Percentiles rank a stretch among this genome's conserved stretches.
Evolutionary conservation across 2,888 invertebrate genomes (phyloP).

Genomic region (Xylota segnis): DNA sequence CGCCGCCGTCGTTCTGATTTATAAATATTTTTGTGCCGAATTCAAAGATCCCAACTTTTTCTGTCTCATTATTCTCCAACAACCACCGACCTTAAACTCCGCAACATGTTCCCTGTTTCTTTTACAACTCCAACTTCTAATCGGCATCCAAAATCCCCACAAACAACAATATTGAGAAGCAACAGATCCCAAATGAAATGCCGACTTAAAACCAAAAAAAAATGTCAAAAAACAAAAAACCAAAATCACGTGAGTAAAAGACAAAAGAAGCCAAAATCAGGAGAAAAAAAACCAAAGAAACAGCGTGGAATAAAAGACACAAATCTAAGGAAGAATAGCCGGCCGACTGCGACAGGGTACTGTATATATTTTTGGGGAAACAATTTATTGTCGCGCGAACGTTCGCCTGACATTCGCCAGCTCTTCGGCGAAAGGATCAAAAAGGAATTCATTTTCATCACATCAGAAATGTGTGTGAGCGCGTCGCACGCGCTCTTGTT

Average conservation of each 20-base stretch:
- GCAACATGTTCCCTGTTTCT: conserved; percentile 52
- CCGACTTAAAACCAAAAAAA: conserved; percentile 49
- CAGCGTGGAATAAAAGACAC: conserved; percentile 16
- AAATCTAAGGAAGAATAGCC: conserved; percentile 58
- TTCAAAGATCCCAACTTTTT: conserved; percentile 8
- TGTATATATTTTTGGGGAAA: conserved; percentile 49
- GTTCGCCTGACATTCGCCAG: conserved; percentile 48
- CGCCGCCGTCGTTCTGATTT: background rate
- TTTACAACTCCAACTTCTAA: conserved; percentile 51
- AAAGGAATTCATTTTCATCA: conserved; percentile 75
- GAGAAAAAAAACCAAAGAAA: conserved; percentile 11
- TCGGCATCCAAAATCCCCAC: conserved; percentile 55
- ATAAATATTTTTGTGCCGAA: conserved; percentile 20
- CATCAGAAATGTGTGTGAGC: conserved; percentile 71
- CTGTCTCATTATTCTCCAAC: conserved; percentile 35
- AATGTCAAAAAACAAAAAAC: conserved; percentile 13
- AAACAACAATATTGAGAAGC: conserved; percentile 52
- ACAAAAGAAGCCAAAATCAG: conserved; percentile 40
- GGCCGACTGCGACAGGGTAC: conserved; percentile 19
- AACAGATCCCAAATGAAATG: conserved; percentile 64
- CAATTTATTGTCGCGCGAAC: conserved; percentile 65
- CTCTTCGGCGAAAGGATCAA: conserved; percentile 43
- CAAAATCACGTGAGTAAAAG: conserved; percentile 21
- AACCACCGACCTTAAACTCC: conserved; percentile 2
- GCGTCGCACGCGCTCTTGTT: conserved; percentile 67